phyloP scores from a whole-genome alignment of 2,797 vertebrate species.

The Phataginus tricuspis region DNA sequence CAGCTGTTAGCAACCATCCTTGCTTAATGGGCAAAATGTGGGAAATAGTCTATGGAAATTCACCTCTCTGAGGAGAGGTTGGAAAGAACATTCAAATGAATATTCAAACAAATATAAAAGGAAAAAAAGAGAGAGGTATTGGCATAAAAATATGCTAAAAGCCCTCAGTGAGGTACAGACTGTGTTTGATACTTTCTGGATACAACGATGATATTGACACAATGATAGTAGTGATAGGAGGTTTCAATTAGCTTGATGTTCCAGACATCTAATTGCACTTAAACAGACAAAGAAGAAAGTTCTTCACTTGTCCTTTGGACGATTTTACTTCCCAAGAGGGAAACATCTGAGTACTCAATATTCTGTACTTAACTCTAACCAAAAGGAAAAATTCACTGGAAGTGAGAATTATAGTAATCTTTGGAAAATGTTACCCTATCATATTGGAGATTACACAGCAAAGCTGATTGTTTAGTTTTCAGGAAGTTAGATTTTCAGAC shows the following conservation, averaged over 20 bases:
- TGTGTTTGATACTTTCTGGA: neutral
- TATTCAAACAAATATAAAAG: neutral
- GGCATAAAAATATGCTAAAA: neutral
- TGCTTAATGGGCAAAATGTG: neutral
- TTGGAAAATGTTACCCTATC: neutral
- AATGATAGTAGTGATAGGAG: no score
- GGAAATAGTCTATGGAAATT: neutral
- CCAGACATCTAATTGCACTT: neutral
- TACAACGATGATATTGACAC: neutral
- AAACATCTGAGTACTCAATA: neutral
- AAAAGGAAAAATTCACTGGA: neutral
- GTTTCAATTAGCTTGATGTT: neutral
- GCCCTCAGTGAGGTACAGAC: neutral
- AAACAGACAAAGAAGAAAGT: neutral
- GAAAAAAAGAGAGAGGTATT: neutral
- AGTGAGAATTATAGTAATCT: neutral
- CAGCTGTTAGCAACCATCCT: neutral
- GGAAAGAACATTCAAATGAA: neutral
- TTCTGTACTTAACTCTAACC: neutral
- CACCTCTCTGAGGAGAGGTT: neutral
- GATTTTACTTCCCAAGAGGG: neutral
- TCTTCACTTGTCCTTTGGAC: neutral
- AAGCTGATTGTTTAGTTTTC: neutral
- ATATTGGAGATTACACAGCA: neutral
- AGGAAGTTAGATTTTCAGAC: constrained; percentile 5